Evolutionary conservation across 2,113 vertebrate species (phyloP), one percentile per base, ranked within the genome.

Genomic region (Rynchops niger): DNA sequence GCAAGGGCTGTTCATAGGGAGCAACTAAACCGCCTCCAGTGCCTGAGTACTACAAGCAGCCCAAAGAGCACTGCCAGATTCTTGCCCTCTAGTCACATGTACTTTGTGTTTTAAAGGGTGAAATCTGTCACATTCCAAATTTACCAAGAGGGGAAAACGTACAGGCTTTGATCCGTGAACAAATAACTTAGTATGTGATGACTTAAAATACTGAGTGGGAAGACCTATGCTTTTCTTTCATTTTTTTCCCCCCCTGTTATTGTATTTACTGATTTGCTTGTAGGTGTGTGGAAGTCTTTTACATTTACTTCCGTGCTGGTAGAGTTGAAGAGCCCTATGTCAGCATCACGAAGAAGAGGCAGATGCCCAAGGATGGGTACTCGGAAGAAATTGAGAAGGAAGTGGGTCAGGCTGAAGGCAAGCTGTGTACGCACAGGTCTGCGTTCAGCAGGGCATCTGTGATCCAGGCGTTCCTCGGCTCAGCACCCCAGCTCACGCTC

Each of bases 391-490:
- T 99, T 69, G 99, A 99, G 96, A 99, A 98, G 72, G 99, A 99
- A 91, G 98, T 99, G 95, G 99, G 99, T 34, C 99, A 99, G 98
- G 98, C 99, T 25, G 99, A 99, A 97, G 99, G 99, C 79, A 99
- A 99, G 93, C 97, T 99, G 83, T 98, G 98, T 62, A 99, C 99
- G 0, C 99, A 99, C 97, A 97, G 99, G 61, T 99, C 99, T n/a
- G 99, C 99, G 0, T 99, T 99, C 92, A 99, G 99, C 93, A 98
- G 99, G 70, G 99, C 99, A 9, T 99, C 99, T 0, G 99, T 99
- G 97, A 99, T 99, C 88, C 99, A 99, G 97, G 99, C 99, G 7
- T 99, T 99, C 98, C 98, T 99, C 9, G 99, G 99, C 90, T 99
- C 99, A 2, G 99, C 99, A 2, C 99, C 99, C 3, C 99, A 99